phyloP scores from a whole-genome alignment of 2,113 vertebrate species.

The Labrus mixtus region DNA sequence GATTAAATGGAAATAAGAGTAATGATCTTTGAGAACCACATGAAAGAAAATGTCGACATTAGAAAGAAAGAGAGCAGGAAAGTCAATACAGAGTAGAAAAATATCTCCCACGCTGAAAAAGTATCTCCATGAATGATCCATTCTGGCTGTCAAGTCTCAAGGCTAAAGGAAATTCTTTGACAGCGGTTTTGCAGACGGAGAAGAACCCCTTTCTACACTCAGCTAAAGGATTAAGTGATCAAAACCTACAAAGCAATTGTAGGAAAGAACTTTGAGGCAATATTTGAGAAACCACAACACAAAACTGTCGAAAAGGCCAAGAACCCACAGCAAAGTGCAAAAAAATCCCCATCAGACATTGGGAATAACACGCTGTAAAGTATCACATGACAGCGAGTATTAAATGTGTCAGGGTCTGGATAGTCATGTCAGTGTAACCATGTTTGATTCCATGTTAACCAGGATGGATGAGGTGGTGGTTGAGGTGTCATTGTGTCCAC shows the following conservation, averaged over 20 bases:
- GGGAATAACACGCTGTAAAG: slow-evolving; percentile 41
- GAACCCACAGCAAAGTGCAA: slow-evolving; percentile 61
- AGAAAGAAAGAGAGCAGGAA: slow-evolving; percentile 1
- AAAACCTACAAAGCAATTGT: slow-evolving; percentile 23
- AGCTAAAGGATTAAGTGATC: slow-evolving; percentile 47
- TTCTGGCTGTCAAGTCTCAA: slow-evolving; percentile 30
- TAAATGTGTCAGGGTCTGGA: slow-evolving; percentile 43
- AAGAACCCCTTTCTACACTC: slow-evolving; percentile 24
- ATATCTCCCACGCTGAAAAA: slow-evolving; percentile 10
- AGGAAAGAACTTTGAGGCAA: slow-evolving; percentile 26
- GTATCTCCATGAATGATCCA: slow-evolving; percentile 20
- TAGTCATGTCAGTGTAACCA: slow-evolving; percentile 21
- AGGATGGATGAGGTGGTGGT: slow-evolving; percentile 57
- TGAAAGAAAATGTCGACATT: slow-evolving; percentile 1
- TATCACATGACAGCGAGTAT: slow-evolving; percentile 50
- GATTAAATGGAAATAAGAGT: neutral
- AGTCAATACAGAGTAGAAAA: neutral
- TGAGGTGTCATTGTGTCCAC: slow-evolving; percentile 39
- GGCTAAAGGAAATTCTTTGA: slow-evolving; percentile 28
- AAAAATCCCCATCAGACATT: slow-evolving; percentile 47
- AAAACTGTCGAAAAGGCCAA: slow-evolving; percentile 20
- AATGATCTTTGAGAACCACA: neutral
- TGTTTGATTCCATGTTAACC: slow-evolving; percentile 37
- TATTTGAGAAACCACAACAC: slow-evolving; percentile 51
- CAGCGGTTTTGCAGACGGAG: slow-evolving; percentile 17